Base-by-base conservation (phyloP, 2,797 vertebrate genomes). In the Sebastolobus altivelis region DNA sequence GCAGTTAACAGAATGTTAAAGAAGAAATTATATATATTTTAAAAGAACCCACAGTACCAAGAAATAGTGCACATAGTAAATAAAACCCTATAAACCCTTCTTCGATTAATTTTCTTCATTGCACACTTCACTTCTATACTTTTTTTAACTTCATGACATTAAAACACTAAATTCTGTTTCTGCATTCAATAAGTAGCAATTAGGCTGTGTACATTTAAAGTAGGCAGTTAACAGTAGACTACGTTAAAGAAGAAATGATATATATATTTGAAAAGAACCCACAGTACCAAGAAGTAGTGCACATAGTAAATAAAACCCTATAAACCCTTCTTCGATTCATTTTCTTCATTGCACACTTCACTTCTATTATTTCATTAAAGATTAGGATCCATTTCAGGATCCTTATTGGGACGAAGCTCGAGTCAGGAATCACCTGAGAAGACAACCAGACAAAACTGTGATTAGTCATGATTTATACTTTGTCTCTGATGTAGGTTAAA, bases 341-440 rank as follows among this genome's bases (percentile, higher is more conserved):
- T 69, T 18, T 20, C 20, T 35, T 70, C 9, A 38, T 6, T 29
- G 1, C 16, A 11, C 8, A 22, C 22, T 43, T 46, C 43, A 46
- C 16, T 29, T 58, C 35, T 2, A n/a, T 33, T 52, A 40, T 40
- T 58, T 40, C n/a, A 56, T 1, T 10, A 52, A 20, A 52, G 11
- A 33, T 33, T 33, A 2, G 1, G 2, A 20, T 56, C 11, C 9
- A 3, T 40, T 40, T 40, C 12, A 8, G 14, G 37, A 16, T 59
- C 25, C 25, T 46, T n/a, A 5, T 14, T 4, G 29, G 25, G 67
- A 31, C 8, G 25, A 29, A 29, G 55, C 7, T 60, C n/a, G 2
- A 25, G 20, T 58, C 52, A 40, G 70, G 56, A 72, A 60, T 33
- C 56, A 58, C 8, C 56, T 72, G 29, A 49, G 58, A 49, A 20